Evolutionary conservation across 2,113 vertebrate genomes (phyloP).

Genomic region (Cathartes aura): DNA sequence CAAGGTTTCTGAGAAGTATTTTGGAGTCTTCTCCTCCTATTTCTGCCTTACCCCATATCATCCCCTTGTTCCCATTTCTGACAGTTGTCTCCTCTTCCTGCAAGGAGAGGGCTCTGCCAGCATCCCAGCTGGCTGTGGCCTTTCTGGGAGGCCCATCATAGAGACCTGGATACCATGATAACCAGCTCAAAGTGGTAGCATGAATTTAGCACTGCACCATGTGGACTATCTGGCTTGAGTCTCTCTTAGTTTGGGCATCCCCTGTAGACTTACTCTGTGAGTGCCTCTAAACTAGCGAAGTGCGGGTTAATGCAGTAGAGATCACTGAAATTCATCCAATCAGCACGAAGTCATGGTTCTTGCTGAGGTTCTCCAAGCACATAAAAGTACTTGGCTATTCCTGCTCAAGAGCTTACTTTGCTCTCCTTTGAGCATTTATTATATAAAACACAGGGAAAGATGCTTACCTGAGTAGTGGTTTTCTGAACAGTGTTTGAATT

Average conservation of each 20-base stretch:
- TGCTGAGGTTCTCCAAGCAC: background rate
- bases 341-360: background rate
- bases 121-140: background rate
- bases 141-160: background rate
- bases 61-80: background rate
- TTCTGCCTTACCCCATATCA: background rate
- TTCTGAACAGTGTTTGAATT: background rate
- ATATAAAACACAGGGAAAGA: background rate
- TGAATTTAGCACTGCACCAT: background rate
- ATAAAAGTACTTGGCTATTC: background rate
- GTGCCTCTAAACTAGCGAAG: background rate
- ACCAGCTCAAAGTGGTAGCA: background rate
- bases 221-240: background rate
- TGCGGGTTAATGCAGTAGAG: accelerated
- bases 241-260: background rate
- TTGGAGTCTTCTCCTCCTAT: background rate
- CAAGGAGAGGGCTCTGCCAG: background rate
- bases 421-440: background rate
- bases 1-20: background rate
- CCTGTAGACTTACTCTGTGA: background rate
- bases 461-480: background rate
- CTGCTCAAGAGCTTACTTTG: background rate
- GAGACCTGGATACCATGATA: background rate
- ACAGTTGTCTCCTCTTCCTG: background rate
- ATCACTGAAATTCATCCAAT: background rate